Base-by-base conservation (phyloP, 2,113 vertebrate species). In the Morphnarchus princeps region DNA sequence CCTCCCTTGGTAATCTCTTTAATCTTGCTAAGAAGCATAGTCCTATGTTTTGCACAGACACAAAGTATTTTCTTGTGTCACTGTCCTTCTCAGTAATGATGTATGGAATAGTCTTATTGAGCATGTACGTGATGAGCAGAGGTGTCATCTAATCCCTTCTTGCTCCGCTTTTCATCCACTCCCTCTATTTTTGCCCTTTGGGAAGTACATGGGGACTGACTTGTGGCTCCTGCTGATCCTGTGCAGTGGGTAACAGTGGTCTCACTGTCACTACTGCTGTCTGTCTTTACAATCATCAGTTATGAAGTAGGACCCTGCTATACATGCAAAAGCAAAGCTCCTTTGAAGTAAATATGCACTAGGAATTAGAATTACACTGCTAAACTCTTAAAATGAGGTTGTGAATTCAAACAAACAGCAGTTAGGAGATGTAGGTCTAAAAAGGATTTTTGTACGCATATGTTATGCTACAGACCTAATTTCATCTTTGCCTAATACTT, bases 81-180 rank as follows among this genome's bases (percentile, higher is more conserved):
- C 10, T 18, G 9, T 43, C 8, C 13, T 85, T 91, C 42, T 42
- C 20, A 42, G 15, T 40, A 29, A 31, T 9, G 24, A n/a, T 18
- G 5, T 9, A 8, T 11, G 6, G 20, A 87, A 82, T 20, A 59
- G n/a, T 8, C 12, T n/a, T 55, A 34, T 6, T 32, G 9, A 34
- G 19, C 7, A 42, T 0, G 4, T 31, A 14, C 2, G 1, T 0
- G 7, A 40, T 17, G 26, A 77, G 50, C 22, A 70, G 32, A 49
- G 26, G 10, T 42, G 38, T 50, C 26, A 13, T 13, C 22, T 47
- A 42, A 67, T 26, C 2, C 26, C 7, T 83, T 17, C 42, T 63
- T 54, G 24, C n/a, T 80, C n/a, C 1, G 4, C 58, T 74, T 55
- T 58, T 47, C 25, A 58, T 22, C 10, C 2, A 1, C 4, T 62